phyloP scores from a whole-genome alignment of 2,113 vertebrate species.

The Chrysochloris asiatica region DNA sequence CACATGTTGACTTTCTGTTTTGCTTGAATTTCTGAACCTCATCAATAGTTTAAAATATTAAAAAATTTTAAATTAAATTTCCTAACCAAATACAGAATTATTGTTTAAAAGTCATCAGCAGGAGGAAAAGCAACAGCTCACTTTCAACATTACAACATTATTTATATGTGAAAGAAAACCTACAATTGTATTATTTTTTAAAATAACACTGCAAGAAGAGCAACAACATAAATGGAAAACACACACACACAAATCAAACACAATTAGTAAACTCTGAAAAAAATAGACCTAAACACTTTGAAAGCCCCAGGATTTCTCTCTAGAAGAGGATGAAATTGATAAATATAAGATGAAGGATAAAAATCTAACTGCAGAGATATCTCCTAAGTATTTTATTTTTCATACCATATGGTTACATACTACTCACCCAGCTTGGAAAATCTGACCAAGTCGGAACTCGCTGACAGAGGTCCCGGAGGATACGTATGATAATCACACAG shows the following conservation, averaged over 20 bases:
- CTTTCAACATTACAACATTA: too few relatives aligned
- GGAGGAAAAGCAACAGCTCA: too few relatives aligned
- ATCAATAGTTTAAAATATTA: too few relatives aligned
- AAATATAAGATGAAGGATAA: too few relatives aligned
- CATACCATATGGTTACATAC: too few relatives aligned
- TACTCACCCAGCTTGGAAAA: constrained; percentile 98
- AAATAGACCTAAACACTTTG: background rate
- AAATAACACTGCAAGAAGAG: background rate
- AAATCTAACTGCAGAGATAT: too few relatives aligned
- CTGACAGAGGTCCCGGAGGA: constrained; percentile 98
- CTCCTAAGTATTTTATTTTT: too few relatives aligned
- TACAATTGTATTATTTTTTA: background rate
- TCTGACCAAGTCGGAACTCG: constrained; percentile 97
- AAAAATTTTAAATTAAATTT: too few relatives aligned
- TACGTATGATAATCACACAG: constrained; percentile 98
- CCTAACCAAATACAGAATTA: too few relatives aligned
- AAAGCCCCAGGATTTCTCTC: background rate
- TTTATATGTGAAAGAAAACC: constrained; percentile 17
- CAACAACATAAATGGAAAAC: background rate
- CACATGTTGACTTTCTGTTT: too few relatives aligned
- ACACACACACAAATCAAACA: background rate
- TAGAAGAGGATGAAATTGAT: constrained; percentile 19
- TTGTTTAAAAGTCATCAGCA: too few relatives aligned
- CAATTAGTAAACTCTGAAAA: background rate
- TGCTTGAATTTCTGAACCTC: too few relatives aligned